These are phyloP conservation scores for Limonius californicus DNA, from an alignment of 1,140 invertebrate genomes.

Conservation along the genomic window DNA sequence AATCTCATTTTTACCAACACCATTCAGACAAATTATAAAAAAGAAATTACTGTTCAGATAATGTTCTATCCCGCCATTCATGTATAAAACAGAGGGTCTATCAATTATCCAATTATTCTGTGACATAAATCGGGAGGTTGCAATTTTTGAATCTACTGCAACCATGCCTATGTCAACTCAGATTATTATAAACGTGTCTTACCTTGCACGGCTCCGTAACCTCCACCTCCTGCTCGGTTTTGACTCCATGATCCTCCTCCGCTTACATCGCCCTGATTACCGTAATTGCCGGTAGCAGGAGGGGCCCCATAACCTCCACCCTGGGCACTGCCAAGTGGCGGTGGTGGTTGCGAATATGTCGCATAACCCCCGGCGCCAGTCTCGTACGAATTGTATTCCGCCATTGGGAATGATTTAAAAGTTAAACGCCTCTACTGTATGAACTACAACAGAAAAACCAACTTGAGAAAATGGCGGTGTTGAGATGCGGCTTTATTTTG, in stretches of 20 bases:
- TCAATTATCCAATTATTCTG: background rate
- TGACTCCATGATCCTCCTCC: background rate
- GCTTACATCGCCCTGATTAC: background rate
- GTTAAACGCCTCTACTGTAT: no score
- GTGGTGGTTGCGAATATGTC: constrained; percentile 2
- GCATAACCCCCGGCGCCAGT: background rate
- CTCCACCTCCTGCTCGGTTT: background rate
- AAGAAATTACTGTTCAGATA: no score
- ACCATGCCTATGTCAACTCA: no score
- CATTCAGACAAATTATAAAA: no score
- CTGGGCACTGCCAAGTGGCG: background rate
- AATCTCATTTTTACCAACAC: no score
- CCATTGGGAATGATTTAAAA: background rate
- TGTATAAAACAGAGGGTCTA: no score
- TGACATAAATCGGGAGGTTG: background rate
- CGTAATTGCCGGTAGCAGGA: background rate
- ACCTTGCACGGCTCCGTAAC: background rate
- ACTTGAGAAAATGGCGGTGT: no score
- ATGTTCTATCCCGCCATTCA: no score
- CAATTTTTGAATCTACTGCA: background rate
- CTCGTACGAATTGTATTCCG: background rate
- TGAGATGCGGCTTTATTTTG: no score
- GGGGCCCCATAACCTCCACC: background rate
- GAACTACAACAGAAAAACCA: no score
- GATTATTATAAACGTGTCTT: background rate